Evolutionary conservation across 1,140 invertebrate genomes (phyloP).

Genomic region (Conus ventricosus): DNA sequence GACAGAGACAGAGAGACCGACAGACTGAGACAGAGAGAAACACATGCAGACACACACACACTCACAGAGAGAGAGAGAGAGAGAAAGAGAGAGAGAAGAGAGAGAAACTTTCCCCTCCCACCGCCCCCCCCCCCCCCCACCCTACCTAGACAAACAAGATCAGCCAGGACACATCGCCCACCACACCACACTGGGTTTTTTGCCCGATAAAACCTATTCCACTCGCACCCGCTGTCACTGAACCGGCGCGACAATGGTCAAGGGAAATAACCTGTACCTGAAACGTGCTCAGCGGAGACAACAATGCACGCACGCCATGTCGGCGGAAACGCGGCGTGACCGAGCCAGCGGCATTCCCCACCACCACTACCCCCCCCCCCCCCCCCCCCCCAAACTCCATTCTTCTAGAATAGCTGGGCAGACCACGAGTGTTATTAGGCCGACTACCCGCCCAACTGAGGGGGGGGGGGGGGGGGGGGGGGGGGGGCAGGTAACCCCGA

Average conservation of each 20-base stretch:
- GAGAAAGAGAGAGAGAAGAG: no score
- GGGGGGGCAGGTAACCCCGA: no score
- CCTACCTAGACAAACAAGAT: neutral
- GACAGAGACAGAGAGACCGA: no score
- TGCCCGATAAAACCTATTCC: no score
- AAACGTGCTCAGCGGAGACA: slow-evolving; percentile 19
- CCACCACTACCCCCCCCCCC: neutral
- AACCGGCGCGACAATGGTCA: slow-evolving; percentile 4
- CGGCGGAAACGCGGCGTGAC: slow-evolving; percentile 24
- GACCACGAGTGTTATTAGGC: neutral
- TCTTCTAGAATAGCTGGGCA: neutral
- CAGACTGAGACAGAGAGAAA: no score
- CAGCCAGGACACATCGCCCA: neutral
- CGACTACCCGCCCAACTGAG: neutral
- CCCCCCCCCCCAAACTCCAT: no score
- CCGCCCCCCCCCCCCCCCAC: no score
- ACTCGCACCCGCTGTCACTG: neutral
- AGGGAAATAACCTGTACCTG: slow-evolving; percentile 21
- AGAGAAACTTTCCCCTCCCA: no score
- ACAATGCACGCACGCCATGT: slow-evolving; percentile 20
- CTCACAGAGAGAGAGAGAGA: no score
- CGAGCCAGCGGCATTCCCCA: neutral
- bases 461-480: no score
- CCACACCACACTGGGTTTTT: neutral
- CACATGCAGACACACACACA: no score